A percentile compares a stretch with the other conserved stretches of the same genome.
Evolutionary conservation across 2,797 vertebrate species (phyloP).

Genomic region (Arnoldichthys spilopterus): DNA sequence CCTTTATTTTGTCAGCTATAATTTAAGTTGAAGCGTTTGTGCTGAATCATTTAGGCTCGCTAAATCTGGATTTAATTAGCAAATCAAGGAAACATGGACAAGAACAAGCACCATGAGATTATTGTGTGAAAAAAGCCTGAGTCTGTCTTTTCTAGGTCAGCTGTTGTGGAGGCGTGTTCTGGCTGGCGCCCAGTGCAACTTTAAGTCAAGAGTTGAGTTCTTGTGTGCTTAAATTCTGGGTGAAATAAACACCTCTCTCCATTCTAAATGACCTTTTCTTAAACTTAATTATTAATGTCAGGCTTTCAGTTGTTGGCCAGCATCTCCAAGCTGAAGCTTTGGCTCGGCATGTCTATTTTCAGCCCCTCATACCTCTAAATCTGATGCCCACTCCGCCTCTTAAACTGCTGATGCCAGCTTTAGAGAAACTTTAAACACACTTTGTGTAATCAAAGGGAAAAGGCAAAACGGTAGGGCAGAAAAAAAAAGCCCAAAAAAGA

Average conservation of each 20-base stretch:
- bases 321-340: slow-evolving; percentile 41
- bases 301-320: slow-evolving; percentile 43
- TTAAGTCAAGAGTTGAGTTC: slow-evolving; percentile 33
- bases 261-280: slow-evolving; percentile 45
- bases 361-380: slow-evolving; percentile 46
- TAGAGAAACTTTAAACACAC: slow-evolving; percentile 56
- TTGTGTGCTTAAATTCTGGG: slow-evolving; percentile 20
- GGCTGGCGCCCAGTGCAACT: not conserved
- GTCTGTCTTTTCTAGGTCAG: slow-evolving; percentile 13
- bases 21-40: slow-evolving; percentile 1
- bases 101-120: not conserved
- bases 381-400: slow-evolving; percentile 52
- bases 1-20: not conserved
- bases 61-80: slow-evolving; percentile 34
- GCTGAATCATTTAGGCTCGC: not conserved
- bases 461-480: slow-evolving; percentile 56
- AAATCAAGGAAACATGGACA: not conserved
- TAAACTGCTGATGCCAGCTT: slow-evolving; percentile 61
- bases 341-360: slow-evolving; percentile 50
- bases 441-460: slow-evolving; percentile 59
- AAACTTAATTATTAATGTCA: slow-evolving; percentile 50
- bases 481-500: slow-evolving; percentile 58
- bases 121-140: slow-evolving; percentile 1
- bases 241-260: slow-evolving; percentile 30
- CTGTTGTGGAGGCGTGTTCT: slow-evolving; percentile 1